Percentiles rank a stretch among this genome's conserved stretches.
Evolutionary conservation across 2,113 vertebrate species (phyloP).

Genomic region (Callorhinus ursinus): DNA sequence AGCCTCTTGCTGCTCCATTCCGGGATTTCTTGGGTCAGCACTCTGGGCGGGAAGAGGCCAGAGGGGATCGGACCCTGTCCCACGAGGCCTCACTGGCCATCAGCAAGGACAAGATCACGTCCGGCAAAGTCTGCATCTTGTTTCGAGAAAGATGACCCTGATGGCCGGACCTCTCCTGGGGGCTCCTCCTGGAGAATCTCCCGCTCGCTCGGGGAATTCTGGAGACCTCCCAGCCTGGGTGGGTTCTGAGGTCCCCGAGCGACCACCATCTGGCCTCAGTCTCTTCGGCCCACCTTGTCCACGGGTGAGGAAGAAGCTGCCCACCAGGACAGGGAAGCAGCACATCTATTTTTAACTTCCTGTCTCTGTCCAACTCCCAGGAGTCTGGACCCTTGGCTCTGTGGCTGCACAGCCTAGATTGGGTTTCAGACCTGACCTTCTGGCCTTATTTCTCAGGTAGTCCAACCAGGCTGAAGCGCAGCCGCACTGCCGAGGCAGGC

Average conservation of each 20-base stretch:
- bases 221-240: not conserved
- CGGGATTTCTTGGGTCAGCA: not conserved
- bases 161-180: not conserved
- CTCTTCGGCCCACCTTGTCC: not conserved
- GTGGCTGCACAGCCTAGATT: not conserved
- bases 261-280: not conserved
- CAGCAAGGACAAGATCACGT: not conserved
- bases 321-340: rapidly evolving
- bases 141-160: not conserved
- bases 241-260: not conserved
- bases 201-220: not conserved
- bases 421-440: slow-evolving; percentile 52
- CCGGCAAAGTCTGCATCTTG: not conserved
- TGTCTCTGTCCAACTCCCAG: not conserved
- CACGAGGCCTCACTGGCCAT: not conserved
- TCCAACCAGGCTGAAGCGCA: not conserved
- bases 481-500: not conserved
- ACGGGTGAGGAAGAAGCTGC: not conserved
- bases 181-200: not conserved
- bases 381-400: not conserved
- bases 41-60: not conserved
- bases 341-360: not conserved
- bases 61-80: not conserved
- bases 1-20: not conserved
- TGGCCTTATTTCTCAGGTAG: slow-evolving; percentile 57